Conservation (phyloP, 2,888 invertebrate species). For the Panzeria rudis region DNA sequence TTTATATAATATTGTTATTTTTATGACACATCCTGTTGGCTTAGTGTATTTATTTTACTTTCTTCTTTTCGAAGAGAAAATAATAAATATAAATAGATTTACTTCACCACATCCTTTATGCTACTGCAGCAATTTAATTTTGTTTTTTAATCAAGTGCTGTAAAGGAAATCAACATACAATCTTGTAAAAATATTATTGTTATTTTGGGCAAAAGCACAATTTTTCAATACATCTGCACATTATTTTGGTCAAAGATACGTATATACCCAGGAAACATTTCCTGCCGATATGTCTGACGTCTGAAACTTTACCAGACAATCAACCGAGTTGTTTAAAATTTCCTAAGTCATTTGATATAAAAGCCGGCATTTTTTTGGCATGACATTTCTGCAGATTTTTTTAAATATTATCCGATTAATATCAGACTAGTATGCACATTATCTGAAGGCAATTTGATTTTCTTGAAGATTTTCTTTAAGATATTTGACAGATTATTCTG, state of each 20-base stretch:
- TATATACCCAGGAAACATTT: no score
- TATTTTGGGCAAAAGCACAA: constrained; percentile 28
- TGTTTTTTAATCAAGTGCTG: constrained; percentile 27
- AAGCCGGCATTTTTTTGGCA: no score
- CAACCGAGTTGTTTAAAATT: no score
- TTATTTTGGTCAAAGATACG: not conserved
- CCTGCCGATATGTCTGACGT: no score
- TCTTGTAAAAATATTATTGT: constrained; percentile 40
- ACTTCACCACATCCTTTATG: constrained; percentile 63
- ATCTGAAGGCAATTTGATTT: no score
- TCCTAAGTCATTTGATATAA: no score
- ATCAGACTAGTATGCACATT: no score
- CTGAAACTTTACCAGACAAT: no score
- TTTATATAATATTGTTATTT: constrained; percentile 31
- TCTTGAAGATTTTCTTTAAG: no score
- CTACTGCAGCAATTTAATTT: constrained; percentile 59
- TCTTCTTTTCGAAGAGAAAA: not conserved
- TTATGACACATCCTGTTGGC: constrained; percentile 59
- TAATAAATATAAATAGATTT: constrained; percentile 56
- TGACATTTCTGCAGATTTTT: no score
- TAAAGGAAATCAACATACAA: constrained; percentile 38
- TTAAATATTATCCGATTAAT: no score
- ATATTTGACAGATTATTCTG: no score
- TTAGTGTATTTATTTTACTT: constrained; percentile 9
- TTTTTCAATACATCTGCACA: constrained; percentile 8